These are phyloP conservation scores for Euspilapteryx auroguttella DNA, from an alignment of 2,888 invertebrate species.

Conservation along the genomic window DNA sequence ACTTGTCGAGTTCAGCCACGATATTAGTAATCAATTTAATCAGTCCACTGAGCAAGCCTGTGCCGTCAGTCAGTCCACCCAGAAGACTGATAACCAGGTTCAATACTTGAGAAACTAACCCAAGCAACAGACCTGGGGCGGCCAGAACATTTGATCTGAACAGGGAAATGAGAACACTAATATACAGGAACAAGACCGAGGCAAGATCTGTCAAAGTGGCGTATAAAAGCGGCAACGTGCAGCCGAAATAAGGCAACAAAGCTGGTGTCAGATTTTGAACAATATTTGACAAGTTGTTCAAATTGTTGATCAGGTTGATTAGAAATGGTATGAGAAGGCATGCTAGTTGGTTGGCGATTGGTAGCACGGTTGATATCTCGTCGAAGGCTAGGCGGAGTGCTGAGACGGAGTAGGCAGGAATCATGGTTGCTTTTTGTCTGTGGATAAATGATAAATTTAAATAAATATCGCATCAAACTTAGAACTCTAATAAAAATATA, in stretches of 20 bases:
- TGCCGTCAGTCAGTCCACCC: slow-evolving; percentile 33
- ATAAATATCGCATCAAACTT: too few relatives aligned
- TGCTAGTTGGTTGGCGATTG: slow-evolving; percentile 39
- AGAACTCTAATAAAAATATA: too few relatives aligned
- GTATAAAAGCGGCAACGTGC: slow-evolving; percentile 37
- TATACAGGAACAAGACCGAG: slow-evolving; percentile 41
- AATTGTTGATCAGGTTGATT: slow-evolving; percentile 42
- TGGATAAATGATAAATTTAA: too few relatives aligned
- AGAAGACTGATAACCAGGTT: slow-evolving; percentile 34
- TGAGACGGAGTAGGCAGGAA: slow-evolving; percentile 43
- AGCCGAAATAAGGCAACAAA: slow-evolving; percentile 41
- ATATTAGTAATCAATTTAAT: slow-evolving; percentile 37
- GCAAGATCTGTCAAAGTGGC: slow-evolving; percentile 45
- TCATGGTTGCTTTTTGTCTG: slow-evolving; percentile 35
- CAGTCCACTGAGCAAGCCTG: slow-evolving; percentile 28
- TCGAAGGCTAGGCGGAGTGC: slow-evolving; percentile 42
- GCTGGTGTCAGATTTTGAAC: slow-evolving; percentile 48
- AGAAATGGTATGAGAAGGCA: slow-evolving; percentile 39
- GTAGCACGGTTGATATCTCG: slow-evolving; percentile 37
- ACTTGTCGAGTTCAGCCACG: slow-evolving; percentile 37
- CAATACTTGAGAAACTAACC: slow-evolving; percentile 26
- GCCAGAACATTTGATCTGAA: slow-evolving; percentile 42
- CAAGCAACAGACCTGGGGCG: slow-evolving; percentile 32
- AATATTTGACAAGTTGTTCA: slow-evolving; percentile 45
- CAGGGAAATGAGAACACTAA: slow-evolving; percentile 39